phyloP scores from a whole-genome alignment of 92 coral and sea anemone genomes.

The Actinostola sp. region DNA sequence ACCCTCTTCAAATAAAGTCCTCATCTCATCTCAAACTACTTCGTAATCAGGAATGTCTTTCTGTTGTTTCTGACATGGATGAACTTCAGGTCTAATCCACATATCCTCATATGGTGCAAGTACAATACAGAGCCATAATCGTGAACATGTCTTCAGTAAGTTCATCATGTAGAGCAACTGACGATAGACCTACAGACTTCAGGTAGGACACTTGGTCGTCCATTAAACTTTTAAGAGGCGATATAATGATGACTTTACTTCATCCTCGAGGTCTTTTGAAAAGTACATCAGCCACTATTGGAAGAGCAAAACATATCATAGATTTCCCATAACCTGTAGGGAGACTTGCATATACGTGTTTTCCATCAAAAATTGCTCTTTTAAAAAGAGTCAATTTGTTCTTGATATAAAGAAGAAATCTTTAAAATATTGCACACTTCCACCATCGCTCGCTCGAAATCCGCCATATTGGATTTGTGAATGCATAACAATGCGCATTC shows the following conservation, averaged over 20 bases:
- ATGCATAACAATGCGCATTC: constrained; percentile 9
- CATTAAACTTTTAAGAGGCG: constrained; percentile 67
- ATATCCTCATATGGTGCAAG: no score
- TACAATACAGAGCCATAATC: no score
- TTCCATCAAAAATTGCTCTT: constrained; percentile 47
- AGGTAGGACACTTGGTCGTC: constrained; percentile 66
- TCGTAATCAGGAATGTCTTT: no score
- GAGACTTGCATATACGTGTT: constrained; percentile 63
- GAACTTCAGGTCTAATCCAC: no score
- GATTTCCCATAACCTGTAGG: constrained; percentile 81
- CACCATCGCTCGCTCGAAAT: constrained; percentile 21
- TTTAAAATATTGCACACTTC: constrained; percentile 54
- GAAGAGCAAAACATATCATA: constrained; percentile 59
- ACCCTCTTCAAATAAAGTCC: no score
- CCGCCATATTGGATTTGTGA: constrained; percentile 35
- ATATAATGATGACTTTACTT: constrained; percentile 54
- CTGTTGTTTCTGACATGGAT: no score
- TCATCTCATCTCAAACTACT: no score
- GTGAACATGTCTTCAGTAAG: no score
- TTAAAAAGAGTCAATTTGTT: constrained; percentile 54
- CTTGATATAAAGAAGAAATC: constrained; percentile 56
- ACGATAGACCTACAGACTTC: constrained; percentile 42
- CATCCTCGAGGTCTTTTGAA: constrained; percentile 51
- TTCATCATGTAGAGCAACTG: constrained; percentile 67
- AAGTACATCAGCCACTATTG: constrained; percentile 53